Evolutionary conservation across 2,113 vertebrate species (phyloP).

Genomic region (Anguilla rostrata): DNA sequence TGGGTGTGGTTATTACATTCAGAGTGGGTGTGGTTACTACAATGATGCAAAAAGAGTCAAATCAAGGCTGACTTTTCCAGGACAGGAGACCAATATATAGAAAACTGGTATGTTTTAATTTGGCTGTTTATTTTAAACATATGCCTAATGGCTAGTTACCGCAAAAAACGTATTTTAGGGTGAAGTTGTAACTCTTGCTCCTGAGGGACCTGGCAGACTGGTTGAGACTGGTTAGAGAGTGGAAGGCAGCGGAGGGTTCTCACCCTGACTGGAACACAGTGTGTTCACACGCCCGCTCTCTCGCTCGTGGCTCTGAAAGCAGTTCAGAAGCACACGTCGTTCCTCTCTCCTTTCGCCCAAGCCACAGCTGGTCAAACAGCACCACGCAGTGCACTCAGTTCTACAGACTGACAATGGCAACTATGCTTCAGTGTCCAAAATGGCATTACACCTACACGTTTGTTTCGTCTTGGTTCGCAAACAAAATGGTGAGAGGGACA

Average conservation of each 20-base stretch:
- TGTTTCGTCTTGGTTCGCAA: not conserved
- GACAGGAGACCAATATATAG: too few species aligned
- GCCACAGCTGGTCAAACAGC: not conserved
- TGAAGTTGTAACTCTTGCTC: too few species aligned
- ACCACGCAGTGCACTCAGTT: not conserved
- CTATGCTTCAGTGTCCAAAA: not conserved
- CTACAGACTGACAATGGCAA: not conserved
- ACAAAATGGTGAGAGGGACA: not conserved
- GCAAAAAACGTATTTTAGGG: too few species aligned
- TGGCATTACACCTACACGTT: not conserved
- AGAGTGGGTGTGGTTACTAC: too few species aligned
- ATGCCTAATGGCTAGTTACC: too few species aligned
- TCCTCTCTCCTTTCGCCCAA: not conserved
- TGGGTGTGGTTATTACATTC: too few species aligned
- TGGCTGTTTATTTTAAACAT: too few species aligned
- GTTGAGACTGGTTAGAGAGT: not conserved
- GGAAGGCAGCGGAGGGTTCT: not conserved
- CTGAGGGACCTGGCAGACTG: not conserved
- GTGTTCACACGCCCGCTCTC: not conserved
- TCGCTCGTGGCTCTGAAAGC: not conserved
- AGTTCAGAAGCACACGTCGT: too few species aligned
- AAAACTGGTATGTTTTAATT: too few species aligned
- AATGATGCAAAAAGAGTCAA: too few species aligned
- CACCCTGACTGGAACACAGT: not conserved
- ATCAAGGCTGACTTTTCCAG: too few species aligned